A percentile compares a stretch with the other conserved stretches of the same genome.
These are phyloP conservation scores for Enteromius argenteus DNA, from an alignment of 2,797 vertebrate genomes.

Conservation along the genomic window DNA sequence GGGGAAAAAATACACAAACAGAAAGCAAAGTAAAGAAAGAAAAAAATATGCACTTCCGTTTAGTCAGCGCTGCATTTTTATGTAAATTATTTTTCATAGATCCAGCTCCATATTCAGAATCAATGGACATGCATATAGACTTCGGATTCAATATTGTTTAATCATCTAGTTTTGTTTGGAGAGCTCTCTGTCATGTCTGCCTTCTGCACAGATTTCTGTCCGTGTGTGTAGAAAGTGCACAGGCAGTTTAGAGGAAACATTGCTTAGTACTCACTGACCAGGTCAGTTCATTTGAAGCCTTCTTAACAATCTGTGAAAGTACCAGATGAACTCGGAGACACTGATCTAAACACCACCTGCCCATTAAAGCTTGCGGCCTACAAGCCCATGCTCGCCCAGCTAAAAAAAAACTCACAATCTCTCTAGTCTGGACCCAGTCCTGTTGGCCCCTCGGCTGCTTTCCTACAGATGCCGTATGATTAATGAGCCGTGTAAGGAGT, in stretches of 20 bases:
- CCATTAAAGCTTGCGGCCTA: constrained; percentile 26
- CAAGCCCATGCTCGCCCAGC: constrained; percentile 37
- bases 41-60: background rate
- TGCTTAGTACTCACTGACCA: constrained; percentile 16
- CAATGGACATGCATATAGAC: background rate
- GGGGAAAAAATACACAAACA: background rate
- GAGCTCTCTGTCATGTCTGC: background rate
- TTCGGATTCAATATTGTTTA: background rate
- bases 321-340: constrained; percentile 22
- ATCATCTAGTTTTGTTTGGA: background rate
- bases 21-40: no score
- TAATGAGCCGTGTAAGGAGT: constrained; percentile 59
- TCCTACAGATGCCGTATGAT: constrained; percentile 57
- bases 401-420: constrained; percentile 32
- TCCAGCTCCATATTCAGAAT: background rate
- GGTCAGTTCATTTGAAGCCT: constrained; percentile 12
- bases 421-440: constrained; percentile 39
- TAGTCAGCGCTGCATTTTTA: background rate
- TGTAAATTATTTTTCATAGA: background rate
- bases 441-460: constrained; percentile 43
- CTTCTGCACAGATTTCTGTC: background rate
- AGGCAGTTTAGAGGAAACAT: constrained; percentile 15
- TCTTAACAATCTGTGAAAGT: constrained; percentile 37
- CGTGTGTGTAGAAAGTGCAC: background rate
- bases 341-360: constrained; percentile 41